These are phyloP conservation scores for Oncorhynchus keta DNA, from an alignment of 2,113 vertebrate genomes.

Conservation along the genomic window DNA sequence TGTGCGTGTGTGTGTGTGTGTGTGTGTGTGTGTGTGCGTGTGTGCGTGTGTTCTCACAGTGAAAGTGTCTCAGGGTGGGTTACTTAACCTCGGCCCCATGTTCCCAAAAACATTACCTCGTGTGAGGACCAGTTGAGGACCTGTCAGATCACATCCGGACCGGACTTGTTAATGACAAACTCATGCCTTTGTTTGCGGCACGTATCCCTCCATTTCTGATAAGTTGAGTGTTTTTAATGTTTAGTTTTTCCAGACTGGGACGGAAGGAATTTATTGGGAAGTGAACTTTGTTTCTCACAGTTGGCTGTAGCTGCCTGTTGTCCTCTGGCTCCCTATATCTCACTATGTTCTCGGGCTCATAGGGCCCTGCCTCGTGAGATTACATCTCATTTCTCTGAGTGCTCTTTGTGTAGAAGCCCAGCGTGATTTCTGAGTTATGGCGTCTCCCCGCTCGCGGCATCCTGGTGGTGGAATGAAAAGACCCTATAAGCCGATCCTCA, in stretches of 20 bases:
- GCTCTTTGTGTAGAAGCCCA: conserved; percentile 64
- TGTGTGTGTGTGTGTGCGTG: conserved; percentile 11
- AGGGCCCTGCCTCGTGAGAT: conserved; percentile 54
- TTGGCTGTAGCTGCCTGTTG: conserved; percentile 51
- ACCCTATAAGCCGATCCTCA: conserved; percentile 49
- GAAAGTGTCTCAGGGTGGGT: conserved; percentile 55
- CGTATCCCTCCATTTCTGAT: conserved; percentile 15
- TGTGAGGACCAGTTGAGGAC: background rate
- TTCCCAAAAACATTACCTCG: conserved; percentile 38
- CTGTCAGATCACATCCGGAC: conserved; percentile 2
- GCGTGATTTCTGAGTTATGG: conserved; percentile 47
- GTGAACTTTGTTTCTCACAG: conserved; percentile 60
- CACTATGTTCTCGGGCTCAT: conserved; percentile 29
- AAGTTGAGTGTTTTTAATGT: conserved; percentile 31
- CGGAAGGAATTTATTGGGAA: conserved; percentile 8
- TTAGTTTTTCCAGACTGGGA: conserved; percentile 41
- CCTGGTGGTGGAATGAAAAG: conserved; percentile 49
- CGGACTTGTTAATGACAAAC: conserved; percentile 35
- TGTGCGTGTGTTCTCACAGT: conserved; percentile 40
- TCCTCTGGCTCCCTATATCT: conserved; percentile 45
- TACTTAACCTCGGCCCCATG: conserved; percentile 46
- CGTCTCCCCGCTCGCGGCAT: conserved; percentile 43
- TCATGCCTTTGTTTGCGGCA: conserved; percentile 11
- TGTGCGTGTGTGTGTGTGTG: conserved; percentile 13
- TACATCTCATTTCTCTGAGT: conserved; percentile 67